These are phyloP conservation scores for Sardinella longiceps DNA, from an alignment of 2,797 vertebrate species.

Conservation along the genomic window DNA sequence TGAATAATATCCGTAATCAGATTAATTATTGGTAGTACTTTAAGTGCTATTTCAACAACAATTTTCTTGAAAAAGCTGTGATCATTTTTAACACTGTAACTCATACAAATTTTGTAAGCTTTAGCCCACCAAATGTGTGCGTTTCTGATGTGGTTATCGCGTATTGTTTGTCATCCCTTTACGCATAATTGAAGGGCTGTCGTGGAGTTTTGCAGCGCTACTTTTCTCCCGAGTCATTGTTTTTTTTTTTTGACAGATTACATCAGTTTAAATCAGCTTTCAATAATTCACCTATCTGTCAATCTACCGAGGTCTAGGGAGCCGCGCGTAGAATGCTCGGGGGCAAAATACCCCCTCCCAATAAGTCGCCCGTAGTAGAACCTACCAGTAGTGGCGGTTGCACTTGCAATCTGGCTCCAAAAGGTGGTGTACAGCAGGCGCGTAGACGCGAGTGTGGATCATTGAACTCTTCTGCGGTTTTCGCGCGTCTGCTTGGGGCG, in stretches of 20 bases:
- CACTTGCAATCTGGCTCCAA: conserved; percentile 57
- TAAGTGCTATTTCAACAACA: neutral
- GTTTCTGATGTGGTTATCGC: neutral
- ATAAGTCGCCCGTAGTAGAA: neutral
- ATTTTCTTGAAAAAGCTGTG: neutral
- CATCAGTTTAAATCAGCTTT: neutral
- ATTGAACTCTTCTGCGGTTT: conserved; percentile 14
- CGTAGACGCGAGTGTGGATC: neutral
- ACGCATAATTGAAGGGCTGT: neutral
- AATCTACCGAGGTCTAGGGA: conserved; percentile 16
- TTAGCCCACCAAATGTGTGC: no score
- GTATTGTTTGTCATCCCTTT: neutral
- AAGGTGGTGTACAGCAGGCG: conserved; percentile 49
- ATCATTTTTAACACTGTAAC: neutral
- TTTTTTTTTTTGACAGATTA: neutral
- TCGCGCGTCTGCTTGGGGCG: neutral
- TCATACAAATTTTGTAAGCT: no score
- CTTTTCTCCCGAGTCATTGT: neutral
- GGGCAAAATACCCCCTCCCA: neutral
- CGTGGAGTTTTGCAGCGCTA: neutral
- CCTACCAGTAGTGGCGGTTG: conserved; percentile 35
- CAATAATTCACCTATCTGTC: conserved; percentile 31
- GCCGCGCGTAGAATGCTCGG: neutral
- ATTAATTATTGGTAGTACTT: no score
- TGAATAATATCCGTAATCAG: no score